Base-by-base conservation (phyloP, 2,113 vertebrate species). In the Myotis yumanensis region DNA sequence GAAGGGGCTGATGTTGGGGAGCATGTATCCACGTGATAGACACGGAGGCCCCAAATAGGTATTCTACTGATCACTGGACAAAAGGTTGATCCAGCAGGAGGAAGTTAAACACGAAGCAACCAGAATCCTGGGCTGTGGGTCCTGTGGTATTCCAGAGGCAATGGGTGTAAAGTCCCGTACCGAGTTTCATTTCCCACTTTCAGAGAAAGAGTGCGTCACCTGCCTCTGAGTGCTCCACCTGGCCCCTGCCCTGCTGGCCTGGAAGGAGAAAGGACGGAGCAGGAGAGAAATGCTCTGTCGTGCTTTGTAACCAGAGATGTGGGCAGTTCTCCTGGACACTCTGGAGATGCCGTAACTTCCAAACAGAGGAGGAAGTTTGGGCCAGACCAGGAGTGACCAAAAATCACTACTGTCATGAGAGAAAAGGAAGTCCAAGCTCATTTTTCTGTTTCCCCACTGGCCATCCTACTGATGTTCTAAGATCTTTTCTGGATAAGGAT, bases 171-270 rank as follows among this genome's bases (percentile, higher is more conserved):
- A 91, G 62, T 80, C 71, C 52, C 84, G 23, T 3, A 64, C 48
- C 25, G 68, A 94, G 92, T 92, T 95, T 94, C 95, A 59, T 87
- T 93, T 97, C 94, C 43, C 18, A 80, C 48, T 94, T 69, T 7
- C 5, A 14, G 18, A 54, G 18, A 79, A 89, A 46, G 14, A 52
- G 23, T 4, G 51, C 30, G 40, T 94, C 94, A 93, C 17, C 7
- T 59, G 30, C 18, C 43, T 85, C 79, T n/a, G 17, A 32, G 22
- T 9, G 32, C 9, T 11, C n/a, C 73, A 15, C 30, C n/a, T 43
- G 59, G 46, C n/a, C 59, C 11, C 71, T 51, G 37, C 35, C 11
- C 48, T 40, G 9, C 30, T 3, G 15, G 20, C 15, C 66, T 84
- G 16, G 54, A 14, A 66, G n/a, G 16, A 54, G 30, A 66, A 48